Base-by-base conservation (phyloP, 2,888 invertebrate species). In the Stenotaenia linearis region DNA sequence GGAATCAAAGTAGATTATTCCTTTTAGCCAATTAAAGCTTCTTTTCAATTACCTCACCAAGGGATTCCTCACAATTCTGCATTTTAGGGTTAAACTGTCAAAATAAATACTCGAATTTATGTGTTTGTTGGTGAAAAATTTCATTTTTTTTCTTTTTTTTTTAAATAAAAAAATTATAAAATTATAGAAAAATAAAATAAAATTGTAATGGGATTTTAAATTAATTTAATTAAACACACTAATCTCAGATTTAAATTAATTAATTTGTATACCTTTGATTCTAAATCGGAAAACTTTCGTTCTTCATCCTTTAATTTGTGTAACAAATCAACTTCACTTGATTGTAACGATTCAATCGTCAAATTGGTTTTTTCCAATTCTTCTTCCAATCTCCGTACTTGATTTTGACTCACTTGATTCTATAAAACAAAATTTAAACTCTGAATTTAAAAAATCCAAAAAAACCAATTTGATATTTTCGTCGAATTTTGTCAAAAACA, bases 281-380 rank as follows among this genome's bases (percentile, higher is more conserved):
- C 90, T 5, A 90, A 85, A 84, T 93, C 92, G 0, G 90, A 86
- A 84, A 90, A 92, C 85, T 92, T 90, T 85, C 96, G 91, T 83
- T 94, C 92, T 85, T 94, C 93, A 83, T 97, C 96, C 79, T 94
- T 89, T 82, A 95, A 90, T 81, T 93, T 91, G 78, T 91, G 90
- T 40, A 91, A 90, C 82, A 94, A 89, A 79, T 93, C 92, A 79
- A 93, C 90, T 85, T 95, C 93, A 56, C 91, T 89, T 79, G 90
- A 89, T 79, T 92, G 89, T 2, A 92, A 91, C 78, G 89, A 88
- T 83, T 97, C 96, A 21, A 96, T 87, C 81, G 91, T 91, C 81
- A 95, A 95, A 69, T 92, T 90, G 79, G 97, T 88, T 84, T 91
- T 90, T 84, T 95, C 93, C 83, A 95, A 92, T 85, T 97, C 97